Percentiles rank a stretch among this genome's conserved stretches.
These are phyloP conservation scores for Patella vulgata DNA, from an alignment of 1,140 invertebrate species.

Conservation along the genomic window DNA sequence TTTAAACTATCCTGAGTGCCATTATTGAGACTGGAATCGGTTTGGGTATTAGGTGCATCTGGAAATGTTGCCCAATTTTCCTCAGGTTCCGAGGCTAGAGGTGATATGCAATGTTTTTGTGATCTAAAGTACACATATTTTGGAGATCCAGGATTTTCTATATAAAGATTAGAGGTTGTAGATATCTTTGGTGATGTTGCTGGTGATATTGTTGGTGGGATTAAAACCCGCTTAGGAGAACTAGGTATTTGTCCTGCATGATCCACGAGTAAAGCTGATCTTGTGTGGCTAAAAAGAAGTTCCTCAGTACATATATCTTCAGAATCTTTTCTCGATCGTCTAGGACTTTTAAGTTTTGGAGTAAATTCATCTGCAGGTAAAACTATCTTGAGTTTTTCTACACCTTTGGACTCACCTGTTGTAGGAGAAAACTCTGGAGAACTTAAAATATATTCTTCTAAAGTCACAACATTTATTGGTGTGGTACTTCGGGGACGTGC, in stretches of 20 bases:
- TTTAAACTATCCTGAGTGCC: not conserved
- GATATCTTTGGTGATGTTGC: slow-evolving; percentile 40
- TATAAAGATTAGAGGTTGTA: slow-evolving; percentile 25
- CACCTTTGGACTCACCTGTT: slow-evolving; percentile 20
- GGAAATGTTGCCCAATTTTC: slow-evolving; percentile 47
- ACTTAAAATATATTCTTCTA: slow-evolving; percentile 76
- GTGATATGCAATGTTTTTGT: too few species aligned
- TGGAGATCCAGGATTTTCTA: not conserved
- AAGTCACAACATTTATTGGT: slow-evolving; percentile 79
- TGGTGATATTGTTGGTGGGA: slow-evolving; percentile 57
- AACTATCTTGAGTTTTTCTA: slow-evolving; percentile 60
- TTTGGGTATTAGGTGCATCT: slow-evolving; percentile 16
- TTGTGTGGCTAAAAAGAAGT: slow-evolving; percentile 54
- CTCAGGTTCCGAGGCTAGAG: slow-evolving; percentile 6
- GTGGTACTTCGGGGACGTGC: slow-evolving; percentile 87
- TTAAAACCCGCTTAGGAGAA: slow-evolving; percentile 55
- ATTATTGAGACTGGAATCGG: not conserved
- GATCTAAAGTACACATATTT: too few species aligned
- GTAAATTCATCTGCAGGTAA: slow-evolving; percentile 55
- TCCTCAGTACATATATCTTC: slow-evolving; percentile 58
- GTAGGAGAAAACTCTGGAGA: slow-evolving; percentile 52
- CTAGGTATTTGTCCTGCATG: slow-evolving; percentile 39
- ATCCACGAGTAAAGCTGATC: slow-evolving; percentile 52
- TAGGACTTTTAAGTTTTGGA: slow-evolving; percentile 44
- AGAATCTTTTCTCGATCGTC: slow-evolving; percentile 24